Evolutionary conservation across 1,140 invertebrate species (phyloP).

Genomic region (Anagrus nilaparvatae): DNA sequence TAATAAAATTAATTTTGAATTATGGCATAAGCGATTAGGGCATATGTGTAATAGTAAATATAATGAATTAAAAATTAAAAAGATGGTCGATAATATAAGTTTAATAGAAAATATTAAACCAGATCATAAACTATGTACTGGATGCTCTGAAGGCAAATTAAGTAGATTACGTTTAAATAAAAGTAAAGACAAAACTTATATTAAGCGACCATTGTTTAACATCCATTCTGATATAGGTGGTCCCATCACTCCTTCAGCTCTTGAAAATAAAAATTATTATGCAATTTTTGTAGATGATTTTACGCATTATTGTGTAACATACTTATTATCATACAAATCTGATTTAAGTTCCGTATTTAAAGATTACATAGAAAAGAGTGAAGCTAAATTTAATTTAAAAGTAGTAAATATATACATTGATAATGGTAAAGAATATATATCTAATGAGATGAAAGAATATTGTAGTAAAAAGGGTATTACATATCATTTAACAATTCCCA

Average conservation of each 20-base stretch:
- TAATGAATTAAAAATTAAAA: slow-evolving; percentile 25
- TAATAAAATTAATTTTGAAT: slow-evolving; percentile 24
- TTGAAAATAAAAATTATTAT: slow-evolving; percentile 17
- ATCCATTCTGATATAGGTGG: slow-evolving; percentile 30
- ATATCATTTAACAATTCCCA: slow-evolving; percentile 37
- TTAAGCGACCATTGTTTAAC: slow-evolving; percentile 12
- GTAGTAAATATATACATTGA: slow-evolving; percentile 26
- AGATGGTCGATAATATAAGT: slow-evolving; percentile 18
- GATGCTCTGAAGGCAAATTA: background rate
- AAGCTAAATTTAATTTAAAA: slow-evolving; percentile 19
- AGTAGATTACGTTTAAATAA: slow-evolving; percentile 25
- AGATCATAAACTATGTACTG: too few species aligned
- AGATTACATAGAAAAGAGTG: slow-evolving; percentile 6
- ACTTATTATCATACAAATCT: slow-evolving; percentile 13
- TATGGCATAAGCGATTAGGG: slow-evolving; percentile 30
- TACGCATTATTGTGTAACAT: slow-evolving; percentile 14
- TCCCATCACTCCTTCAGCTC: too few species aligned
- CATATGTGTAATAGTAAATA: slow-evolving; percentile 29
- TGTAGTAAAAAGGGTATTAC: slow-evolving; percentile 37
- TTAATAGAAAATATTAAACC: too few species aligned
- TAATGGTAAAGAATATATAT: slow-evolving; percentile 37
- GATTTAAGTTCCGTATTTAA: slow-evolving; percentile 11
- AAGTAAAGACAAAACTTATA: slow-evolving; percentile 7
- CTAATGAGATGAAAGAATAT: slow-evolving; percentile 32
- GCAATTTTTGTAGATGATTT: slow-evolving; percentile 13